Evolutionary conservation across 2,888 invertebrate species (phyloP).

Genomic region (Andrena trimmerana): DNA sequence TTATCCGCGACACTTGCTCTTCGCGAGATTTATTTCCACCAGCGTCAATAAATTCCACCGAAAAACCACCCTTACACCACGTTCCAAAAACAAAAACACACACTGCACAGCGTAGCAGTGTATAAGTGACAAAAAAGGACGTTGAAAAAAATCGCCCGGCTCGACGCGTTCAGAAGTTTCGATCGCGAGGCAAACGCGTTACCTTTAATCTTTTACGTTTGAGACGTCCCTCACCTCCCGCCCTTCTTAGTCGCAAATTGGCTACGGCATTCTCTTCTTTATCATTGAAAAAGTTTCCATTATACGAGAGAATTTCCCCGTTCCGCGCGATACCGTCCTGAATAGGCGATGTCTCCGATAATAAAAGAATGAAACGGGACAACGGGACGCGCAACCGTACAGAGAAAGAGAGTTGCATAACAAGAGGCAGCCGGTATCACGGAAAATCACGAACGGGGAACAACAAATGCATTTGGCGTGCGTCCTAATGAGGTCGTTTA

Average conservation of each 20-base stretch:
- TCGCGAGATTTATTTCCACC: constrained; percentile 29
- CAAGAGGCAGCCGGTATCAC: constrained; percentile 59
- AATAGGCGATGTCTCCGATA: constrained; percentile 63
- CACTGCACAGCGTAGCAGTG: background rate
- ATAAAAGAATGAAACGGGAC: constrained; percentile 65
- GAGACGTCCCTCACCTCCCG: constrained; percentile 27
- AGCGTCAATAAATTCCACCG: constrained; percentile 32
- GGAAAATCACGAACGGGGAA: constrained; percentile 71
- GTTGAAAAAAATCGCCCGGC: background rate
- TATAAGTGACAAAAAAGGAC: background rate
- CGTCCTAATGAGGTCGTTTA: constrained; percentile 76
- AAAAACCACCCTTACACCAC: background rate
- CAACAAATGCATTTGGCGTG: constrained; percentile 74
- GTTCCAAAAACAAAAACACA: background rate
- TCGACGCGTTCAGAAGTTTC: background rate
- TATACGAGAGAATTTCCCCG: constrained; percentile 60
- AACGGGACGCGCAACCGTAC: constrained; percentile 53
- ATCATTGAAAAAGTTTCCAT: constrained; percentile 61
- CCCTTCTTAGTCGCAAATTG: constrained; percentile 57
- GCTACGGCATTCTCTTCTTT: constrained; percentile 58
- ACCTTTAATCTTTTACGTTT: constrained; percentile 56
- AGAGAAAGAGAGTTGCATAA: constrained; percentile 52
- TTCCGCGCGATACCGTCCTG: constrained; percentile 60
- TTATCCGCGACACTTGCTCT: constrained; percentile 27
- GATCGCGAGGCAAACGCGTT: constrained; percentile 40